Percentiles rank a stretch among this genome's conserved stretches.
These are phyloP conservation scores for Tapirus terrestris DNA, from an alignment of 2,113 vertebrate genomes.

Conservation along the genomic window DNA sequence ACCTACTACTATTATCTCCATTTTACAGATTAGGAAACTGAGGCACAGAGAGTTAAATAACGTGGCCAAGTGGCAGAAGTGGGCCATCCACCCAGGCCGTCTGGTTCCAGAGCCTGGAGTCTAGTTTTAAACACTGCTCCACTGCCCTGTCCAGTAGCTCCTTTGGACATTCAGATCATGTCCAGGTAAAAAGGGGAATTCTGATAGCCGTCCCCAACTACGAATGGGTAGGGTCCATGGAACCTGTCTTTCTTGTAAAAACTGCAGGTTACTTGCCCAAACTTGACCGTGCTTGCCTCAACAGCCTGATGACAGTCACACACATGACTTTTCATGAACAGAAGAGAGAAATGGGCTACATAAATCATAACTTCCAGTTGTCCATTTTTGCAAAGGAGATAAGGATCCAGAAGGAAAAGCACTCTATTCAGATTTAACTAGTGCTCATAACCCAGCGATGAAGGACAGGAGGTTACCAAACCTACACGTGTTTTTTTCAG, in stretches of 20 bases:
- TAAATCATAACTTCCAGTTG: neutral
- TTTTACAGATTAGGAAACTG: neutral
- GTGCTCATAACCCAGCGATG: neutral
- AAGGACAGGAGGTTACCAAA: neutral
- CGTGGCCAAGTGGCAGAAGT: neutral
- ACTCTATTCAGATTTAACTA: neutral
- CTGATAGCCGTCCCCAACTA: neutral
- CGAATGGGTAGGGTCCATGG: accelerated
- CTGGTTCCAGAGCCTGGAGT: neutral
- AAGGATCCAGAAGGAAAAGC: neutral
- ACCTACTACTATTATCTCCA: neutral
- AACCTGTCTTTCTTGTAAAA: neutral
- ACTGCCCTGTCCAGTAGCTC: neutral
- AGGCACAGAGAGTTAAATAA: neutral
- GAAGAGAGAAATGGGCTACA: neutral
- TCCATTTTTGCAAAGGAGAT: neutral
- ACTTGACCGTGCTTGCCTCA: neutral
- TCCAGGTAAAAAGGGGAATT: neutral
- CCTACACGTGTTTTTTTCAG: neutral
- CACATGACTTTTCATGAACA: neutral
- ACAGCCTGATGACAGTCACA: neutral
- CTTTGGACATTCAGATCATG: neutral
- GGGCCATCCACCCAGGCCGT: too few species aligned
- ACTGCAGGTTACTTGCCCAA: neutral
- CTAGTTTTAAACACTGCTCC: neutral